These are phyloP conservation scores for Macroteleia sp. DNA, from an alignment of 2,888 invertebrate genomes.

Conservation along the genomic window DNA sequence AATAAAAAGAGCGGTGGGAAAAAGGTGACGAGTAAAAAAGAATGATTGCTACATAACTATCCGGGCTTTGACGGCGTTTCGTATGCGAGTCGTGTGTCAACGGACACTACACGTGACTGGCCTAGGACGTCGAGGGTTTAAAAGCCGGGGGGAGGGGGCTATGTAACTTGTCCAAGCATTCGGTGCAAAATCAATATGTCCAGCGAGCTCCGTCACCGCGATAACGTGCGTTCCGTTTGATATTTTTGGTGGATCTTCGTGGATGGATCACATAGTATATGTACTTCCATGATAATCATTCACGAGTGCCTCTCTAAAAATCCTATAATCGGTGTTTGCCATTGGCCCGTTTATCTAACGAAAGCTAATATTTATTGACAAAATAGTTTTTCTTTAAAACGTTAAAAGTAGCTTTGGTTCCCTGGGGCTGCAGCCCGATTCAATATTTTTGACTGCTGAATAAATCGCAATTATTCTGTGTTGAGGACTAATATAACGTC, in stretches of 20 bases:
- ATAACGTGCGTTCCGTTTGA: slow-evolving; percentile 60
- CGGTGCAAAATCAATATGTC: slow-evolving; percentile 65
- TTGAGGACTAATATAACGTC: slow-evolving; percentile 9
- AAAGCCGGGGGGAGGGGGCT: slow-evolving; percentile 56
- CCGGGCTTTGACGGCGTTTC: slow-evolving; percentile 70
- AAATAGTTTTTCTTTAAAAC: slow-evolving; percentile 13
- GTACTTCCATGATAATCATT: slow-evolving; percentile 48
- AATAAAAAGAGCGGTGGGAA: no score
- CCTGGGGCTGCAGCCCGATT: no score
- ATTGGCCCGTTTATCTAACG: slow-evolving; percentile 20
- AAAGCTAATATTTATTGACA: slow-evolving; percentile 31
- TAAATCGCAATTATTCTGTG: no score
- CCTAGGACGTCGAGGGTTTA: slow-evolving; percentile 72
- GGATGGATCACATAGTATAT: slow-evolving; percentile 51
- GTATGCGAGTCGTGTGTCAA: slow-evolving; percentile 80
- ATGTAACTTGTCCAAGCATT: slow-evolving; percentile 56
- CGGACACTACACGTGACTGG: slow-evolving; percentile 82
- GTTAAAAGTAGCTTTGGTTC: background rate
- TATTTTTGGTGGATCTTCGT: slow-evolving; percentile 57
- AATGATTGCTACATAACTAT: slow-evolving; percentile 66
- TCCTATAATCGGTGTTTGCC: slow-evolving; percentile 45
- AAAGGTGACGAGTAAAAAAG: no score
- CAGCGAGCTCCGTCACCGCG: slow-evolving; percentile 43
- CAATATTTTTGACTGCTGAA: no score
- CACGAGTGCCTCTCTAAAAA: slow-evolving; percentile 39